These are phyloP conservation scores for Cherax quadricarinatus DNA, from an alignment of 1,140 invertebrate species.

Conservation along the genomic window DNA sequence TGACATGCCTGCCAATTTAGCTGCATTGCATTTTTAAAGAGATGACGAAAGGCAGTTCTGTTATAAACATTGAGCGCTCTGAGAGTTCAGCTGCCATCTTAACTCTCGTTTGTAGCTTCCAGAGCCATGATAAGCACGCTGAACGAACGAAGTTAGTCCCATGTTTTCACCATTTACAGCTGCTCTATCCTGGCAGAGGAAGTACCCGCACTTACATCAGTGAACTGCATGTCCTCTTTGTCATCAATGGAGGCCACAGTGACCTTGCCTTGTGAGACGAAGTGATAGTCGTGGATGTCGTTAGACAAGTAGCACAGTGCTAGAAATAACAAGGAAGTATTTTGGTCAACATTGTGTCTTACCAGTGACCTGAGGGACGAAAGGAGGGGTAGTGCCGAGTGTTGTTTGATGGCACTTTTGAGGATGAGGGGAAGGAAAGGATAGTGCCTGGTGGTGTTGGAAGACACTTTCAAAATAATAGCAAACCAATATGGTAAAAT, in stretches of 20 bases:
- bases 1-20: neutral
- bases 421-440: neutral
- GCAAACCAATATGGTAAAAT: too few relatives aligned
- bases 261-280: conserved; percentile 87
- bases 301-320: conserved; percentile 89
- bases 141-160: neutral
- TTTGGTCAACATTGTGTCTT: neutral
- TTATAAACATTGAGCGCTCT: neutral
- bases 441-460: neutral
- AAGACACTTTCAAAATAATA: too few relatives aligned
- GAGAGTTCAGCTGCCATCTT: neutral
- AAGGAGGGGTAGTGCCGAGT: neutral
- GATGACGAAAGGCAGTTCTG: neutral
- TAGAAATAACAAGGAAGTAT: conserved; percentile 45
- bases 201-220: conserved; percentile 78
- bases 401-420: neutral
- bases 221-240: conserved; percentile 84
- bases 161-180: neutral
- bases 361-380: neutral
- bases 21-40: neutral
- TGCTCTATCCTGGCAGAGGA: neutral
- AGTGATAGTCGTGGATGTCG: conserved; percentile 85
- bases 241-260: conserved; percentile 87
- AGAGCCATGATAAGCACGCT: neutral
- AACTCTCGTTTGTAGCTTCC: neutral